These are phyloP conservation scores for Teleiodes luculella DNA, from an alignment of 2,888 invertebrate species.

Conservation along the genomic window DNA sequence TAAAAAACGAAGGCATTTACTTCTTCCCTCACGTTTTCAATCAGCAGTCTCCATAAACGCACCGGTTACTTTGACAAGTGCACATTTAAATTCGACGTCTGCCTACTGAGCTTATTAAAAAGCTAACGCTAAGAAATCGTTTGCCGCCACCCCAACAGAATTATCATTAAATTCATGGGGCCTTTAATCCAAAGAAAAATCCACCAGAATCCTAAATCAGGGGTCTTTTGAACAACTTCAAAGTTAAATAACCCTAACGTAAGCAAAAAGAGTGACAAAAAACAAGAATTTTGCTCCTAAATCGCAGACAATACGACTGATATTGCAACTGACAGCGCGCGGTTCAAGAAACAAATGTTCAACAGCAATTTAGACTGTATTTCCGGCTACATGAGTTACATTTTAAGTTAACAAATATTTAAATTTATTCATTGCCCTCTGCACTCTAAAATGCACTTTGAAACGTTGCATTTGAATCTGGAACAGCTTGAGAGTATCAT, in stretches of 20 bases:
- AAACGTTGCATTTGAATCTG: constrained; percentile 20
- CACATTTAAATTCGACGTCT: constrained; percentile 6
- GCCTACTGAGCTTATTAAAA: constrained; percentile 43
- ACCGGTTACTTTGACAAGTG: constrained; percentile 11
- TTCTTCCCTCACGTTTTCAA: constrained; percentile 2
- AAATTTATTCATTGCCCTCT: constrained; percentile 60
- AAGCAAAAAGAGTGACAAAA: constrained; percentile 31
- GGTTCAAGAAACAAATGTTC: constrained; percentile 69
- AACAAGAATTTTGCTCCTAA: constrained; percentile 40
- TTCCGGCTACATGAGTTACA: constrained; percentile 77
- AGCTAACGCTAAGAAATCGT: constrained; percentile 56
- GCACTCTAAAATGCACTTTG: constrained; percentile 18
- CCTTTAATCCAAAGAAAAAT: constrained; percentile 77
- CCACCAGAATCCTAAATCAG: constrained; percentile 72
- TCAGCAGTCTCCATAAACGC: constrained; percentile 1
- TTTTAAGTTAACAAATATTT: constrained; percentile 78
- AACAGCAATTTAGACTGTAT: constrained; percentile 77
- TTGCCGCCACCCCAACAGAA: constrained; percentile 30
- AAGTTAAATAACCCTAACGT: constrained; percentile 71
- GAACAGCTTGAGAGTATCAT: constrained; percentile 18
- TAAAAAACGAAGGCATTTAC: neutral
- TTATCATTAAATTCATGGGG: constrained; percentile 77
- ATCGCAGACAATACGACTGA: constrained; percentile 36
- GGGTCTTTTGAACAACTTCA: constrained; percentile 77
- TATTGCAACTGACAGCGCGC: constrained; percentile 33